Base-by-base conservation (phyloP, 1,140 invertebrate species). In the Pseudomyrmex gracilis region DNA sequence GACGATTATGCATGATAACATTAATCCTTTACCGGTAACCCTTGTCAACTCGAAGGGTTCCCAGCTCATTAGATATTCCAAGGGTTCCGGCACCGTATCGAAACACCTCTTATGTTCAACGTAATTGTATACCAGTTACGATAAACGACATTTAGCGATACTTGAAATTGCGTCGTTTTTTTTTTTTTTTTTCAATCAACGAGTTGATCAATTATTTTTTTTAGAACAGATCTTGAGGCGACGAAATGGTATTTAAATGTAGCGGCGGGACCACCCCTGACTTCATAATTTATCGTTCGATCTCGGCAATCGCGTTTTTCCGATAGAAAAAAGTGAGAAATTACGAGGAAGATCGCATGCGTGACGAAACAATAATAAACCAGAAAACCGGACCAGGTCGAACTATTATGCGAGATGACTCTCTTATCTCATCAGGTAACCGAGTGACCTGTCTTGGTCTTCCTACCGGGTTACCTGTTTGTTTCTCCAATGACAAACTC, bases 381-480 rank as follows among this genome's bases (percentile, higher is more conserved):
- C 47, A 49, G 47, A n/a, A 70, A 78, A 67, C n/a, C 51, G 34
- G 53, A 12, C 45, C 64, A 20, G 64, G 70, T 61, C 55, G 5
- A 12, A 90, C 89, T 89, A 91, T 92, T 93, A 93, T 85, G 91
- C 90, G 91, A 91, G 91, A 92, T 90, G 83, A 92, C 89, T 92
- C 83, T 89, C 91, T 93, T 93, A 93, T 88, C 86, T 89, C 63
- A 73, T 73, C 80, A 84, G 87, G 80, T 86, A 89, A 82, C 70
- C 66, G 57, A 83, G 53, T 22, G 34, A 73, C 57, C 51, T 70
- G 73, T 47, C 68, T 90, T 91, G 85, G 73, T 89, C 64, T 63
- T 34, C 34, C 85, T 85, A 78, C 63, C 74, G 49, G 51, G 63
- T 85, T 68, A 53, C 78, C 83, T 77, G 70, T 24, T 55, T 13